A percentile compares a stretch with the other conserved stretches of the same genome.
These are phyloP conservation scores for Zaprionus africanus DNA, from an alignment of 1,140 invertebrate genomes.

Conservation along the genomic window DNA sequence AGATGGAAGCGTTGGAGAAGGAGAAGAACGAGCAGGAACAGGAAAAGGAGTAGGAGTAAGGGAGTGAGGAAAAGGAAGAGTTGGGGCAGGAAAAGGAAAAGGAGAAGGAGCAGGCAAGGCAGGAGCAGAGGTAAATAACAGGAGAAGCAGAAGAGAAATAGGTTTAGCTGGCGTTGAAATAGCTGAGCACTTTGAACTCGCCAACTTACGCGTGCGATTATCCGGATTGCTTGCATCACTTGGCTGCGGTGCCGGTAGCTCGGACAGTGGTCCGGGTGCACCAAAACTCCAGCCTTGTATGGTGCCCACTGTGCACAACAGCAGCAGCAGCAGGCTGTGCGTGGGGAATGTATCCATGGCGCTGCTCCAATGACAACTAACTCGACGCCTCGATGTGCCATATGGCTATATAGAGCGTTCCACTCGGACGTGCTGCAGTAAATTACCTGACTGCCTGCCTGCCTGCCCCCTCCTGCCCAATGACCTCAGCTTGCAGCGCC, in stretches of 20 bases:
- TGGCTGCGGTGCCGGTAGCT: constrained; percentile 44
- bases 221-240: constrained; percentile 52
- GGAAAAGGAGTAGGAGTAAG: too few relatives aligned
- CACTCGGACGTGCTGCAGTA: constrained; percentile 32
- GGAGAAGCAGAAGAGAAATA: background rate
- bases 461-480: constrained; percentile 32
- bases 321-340: constrained; percentile 33
- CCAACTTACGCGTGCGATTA: constrained; percentile 64
- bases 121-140: too few relatives aligned
- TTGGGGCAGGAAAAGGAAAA: too few relatives aligned
- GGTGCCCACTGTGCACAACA: constrained; percentile 1
- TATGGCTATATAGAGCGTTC: constrained; percentile 62
- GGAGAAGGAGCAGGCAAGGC: background rate
- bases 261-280: constrained; percentile 16
- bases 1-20: background rate
- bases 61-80: too few relatives aligned
- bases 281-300: constrained; percentile 53
- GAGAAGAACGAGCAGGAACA: too few relatives aligned
- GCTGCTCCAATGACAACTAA: constrained; percentile 58
- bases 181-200: background rate
- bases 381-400: constrained; percentile 20
- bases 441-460: constrained; percentile 37
- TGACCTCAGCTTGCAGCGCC: constrained; percentile 46
- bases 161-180: background rate
- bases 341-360: constrained; percentile 49